phyloP scores from a whole-genome alignment of 2,113 vertebrate genomes.

The Sclerurus mexicanus region DNA sequence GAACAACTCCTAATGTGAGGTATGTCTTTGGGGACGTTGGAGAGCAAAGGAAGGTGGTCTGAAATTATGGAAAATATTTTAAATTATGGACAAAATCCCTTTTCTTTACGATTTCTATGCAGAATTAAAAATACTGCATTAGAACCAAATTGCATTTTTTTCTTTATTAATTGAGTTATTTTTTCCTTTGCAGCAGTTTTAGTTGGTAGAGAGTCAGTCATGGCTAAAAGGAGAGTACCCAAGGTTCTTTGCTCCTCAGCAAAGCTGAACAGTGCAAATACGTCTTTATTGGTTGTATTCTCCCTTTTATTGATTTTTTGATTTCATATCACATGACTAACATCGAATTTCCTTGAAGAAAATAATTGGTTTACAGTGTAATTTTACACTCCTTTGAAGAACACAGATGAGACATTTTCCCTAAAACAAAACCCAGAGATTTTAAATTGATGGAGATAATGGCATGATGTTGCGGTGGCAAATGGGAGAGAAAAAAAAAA shows the following conservation, averaged over 20 bases:
- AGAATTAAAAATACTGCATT: background rate
- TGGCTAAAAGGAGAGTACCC: background rate
- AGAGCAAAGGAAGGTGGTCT: background rate
- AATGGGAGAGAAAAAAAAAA: background rate
- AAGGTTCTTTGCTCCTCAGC: background rate
- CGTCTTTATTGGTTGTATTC: background rate
- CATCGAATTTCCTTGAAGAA: constrained; percentile 9
- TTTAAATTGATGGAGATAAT: background rate
- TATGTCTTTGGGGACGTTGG: background rate
- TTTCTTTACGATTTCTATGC: background rate
- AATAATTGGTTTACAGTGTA: constrained; percentile 6
- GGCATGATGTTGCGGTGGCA: background rate
- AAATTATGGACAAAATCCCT: background rate
- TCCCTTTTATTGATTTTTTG: background rate
- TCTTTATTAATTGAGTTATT: background rate
- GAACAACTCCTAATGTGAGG: background rate
- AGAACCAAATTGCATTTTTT: background rate
- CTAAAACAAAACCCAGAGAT: background rate
- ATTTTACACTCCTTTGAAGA: constrained; percentile 37
- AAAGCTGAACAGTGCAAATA: background rate
- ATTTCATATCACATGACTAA: background rate
- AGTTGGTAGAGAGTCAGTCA: background rate
- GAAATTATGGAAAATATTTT: background rate
- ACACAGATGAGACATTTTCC: background rate
- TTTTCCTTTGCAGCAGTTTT: background rate